phyloP scores from a whole-genome alignment of 2,888 invertebrate genomes.

The Xestia ashworthii region DNA sequence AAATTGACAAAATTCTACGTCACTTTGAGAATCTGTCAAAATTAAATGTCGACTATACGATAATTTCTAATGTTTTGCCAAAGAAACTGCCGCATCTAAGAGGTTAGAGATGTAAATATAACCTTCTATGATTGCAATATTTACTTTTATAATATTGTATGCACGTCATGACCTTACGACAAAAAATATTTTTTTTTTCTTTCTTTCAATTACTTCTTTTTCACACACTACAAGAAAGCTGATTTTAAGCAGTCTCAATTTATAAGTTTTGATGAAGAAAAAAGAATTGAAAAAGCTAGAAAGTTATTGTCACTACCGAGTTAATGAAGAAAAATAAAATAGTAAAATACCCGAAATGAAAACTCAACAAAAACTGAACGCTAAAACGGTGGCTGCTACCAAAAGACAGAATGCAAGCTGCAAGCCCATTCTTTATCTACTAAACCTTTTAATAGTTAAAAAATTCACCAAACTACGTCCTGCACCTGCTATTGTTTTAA shows the following conservation, averaged over 20 bases:
- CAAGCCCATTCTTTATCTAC: neutral
- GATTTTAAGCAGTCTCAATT: neutral
- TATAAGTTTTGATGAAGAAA: neutral
- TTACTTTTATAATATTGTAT: no score
- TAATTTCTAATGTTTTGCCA: no score
- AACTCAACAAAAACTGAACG: neutral
- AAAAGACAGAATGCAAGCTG: constrained; percentile 8
- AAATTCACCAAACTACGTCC: constrained; percentile 26
- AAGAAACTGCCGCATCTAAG: neutral
- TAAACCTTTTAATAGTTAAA: constrained; percentile 32
- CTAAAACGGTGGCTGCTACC: neutral
- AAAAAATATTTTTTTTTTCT: no score
- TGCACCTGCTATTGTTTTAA: constrained; percentile 59
- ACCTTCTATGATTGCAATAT: neutral
- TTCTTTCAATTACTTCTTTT: no score
- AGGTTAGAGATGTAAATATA: neutral
- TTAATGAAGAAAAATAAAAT: neutral
- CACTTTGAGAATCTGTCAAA: neutral
- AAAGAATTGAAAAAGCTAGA: neutral
- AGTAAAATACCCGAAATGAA: neutral
- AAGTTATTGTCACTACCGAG: neutral
- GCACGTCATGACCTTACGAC: no score
- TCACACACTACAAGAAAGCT: neutral
- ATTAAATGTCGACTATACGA: no score
- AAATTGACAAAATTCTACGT: neutral